Base-by-base conservation (phyloP, 2,888 invertebrate genomes). In the Euplexia lucipara region DNA sequence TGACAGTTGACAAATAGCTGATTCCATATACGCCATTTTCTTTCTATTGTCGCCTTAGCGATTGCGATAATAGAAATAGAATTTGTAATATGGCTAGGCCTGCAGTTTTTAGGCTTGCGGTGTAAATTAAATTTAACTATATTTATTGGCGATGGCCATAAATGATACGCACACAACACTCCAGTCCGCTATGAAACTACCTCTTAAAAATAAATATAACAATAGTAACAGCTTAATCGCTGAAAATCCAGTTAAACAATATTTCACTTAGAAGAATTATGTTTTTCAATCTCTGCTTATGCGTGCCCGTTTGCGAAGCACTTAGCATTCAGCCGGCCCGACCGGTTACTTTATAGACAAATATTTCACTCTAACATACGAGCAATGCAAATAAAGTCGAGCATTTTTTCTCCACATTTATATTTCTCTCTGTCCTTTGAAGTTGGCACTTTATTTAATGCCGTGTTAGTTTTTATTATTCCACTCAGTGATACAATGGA, bases 331-430 rank as follows among this genome's bases (percentile, higher is more conserved):
- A 87, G 75, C 85, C 82, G 85, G 70, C 83, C 79, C 78, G 70
- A 63, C 83, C 75, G 83, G 83, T 84, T 90, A 87, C 86, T 89
- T 90, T 90, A 90, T 88, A 90, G 87, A 87, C 87, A 88, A 88
- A 90, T 90, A 89, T 90, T 89, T 90, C 87, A 88, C 81, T 78
- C 83, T 87, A 86, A 88, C 86, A 86, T 86, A 87, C 84, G 85
- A 86, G 82, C 75, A 70, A 70, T 70, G 82, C 81, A 88, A 88
- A 89, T 86, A 89, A 86, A 83, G 76, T 79, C 71, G 59, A 77
- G 70, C 75, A 80, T 83, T 86, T 85, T 86, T 85, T 86, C 78
- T 86, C 78, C 57, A 78, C 82, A 77, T 83, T 83, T 82, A 81
- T 81, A 77, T 82, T 83, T 84, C 74, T 60, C 70, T 71, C 64